These are phyloP conservation scores for Gila orcuttii DNA, from an alignment of 2,113 vertebrate species.

Conservation along the genomic window DNA sequence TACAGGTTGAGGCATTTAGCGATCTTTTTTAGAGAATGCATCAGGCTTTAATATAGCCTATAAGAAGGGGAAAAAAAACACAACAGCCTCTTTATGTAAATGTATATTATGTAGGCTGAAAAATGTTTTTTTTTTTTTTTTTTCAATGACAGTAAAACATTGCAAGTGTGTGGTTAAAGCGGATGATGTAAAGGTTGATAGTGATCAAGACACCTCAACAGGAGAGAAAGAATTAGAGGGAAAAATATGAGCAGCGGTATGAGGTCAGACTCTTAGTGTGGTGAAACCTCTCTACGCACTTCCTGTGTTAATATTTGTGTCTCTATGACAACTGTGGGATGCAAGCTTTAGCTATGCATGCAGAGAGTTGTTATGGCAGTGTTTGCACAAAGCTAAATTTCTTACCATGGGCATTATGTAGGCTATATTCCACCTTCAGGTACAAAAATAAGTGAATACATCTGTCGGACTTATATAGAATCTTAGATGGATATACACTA, in stretches of 20 bases:
- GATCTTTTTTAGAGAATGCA: background rate
- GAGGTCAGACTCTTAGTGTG: background rate
- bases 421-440: background rate
- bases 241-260: background rate
- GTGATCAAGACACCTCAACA: background rate
- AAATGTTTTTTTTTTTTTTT: background rate
- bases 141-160: background rate
- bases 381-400: background rate
- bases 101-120: background rate
- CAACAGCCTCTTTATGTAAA: background rate
- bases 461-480: background rate
- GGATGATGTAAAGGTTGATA: background rate
- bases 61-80: too few species aligned
- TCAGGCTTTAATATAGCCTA: background rate
- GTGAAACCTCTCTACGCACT: slow-evolving; percentile 8
- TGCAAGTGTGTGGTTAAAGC: background rate
- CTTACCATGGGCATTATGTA: background rate
- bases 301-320: slow-evolving; percentile 59
- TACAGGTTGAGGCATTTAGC: too few species aligned
- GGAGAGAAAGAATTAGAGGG: background rate
- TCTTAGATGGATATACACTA: background rate
- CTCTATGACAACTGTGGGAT: slow-evolving; percentile 52
- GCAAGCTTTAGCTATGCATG: background rate
- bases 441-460: too few species aligned
- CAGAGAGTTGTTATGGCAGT: slow-evolving; percentile 26